Base-by-base conservation (phyloP, 2,888 invertebrate species). In the Thumatha senex region DNA sequence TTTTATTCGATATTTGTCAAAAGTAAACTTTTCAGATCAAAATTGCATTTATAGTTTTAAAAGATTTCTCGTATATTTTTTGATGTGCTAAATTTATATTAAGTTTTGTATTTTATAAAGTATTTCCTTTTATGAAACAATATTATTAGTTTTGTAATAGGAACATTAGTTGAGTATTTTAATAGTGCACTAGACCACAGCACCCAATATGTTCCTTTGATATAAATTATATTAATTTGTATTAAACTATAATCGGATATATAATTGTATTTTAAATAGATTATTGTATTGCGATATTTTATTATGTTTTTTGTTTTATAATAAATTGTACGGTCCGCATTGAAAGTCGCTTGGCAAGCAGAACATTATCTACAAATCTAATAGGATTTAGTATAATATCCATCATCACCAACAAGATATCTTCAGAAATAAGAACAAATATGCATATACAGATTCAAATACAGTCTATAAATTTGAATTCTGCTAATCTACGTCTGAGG, bases 31-130 rank as follows among this genome's bases (percentile, higher is more conserved):
- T 40, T 52, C 56, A 46, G 46, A 65, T 55, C 41, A 56, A 65
- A 57, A 67, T 72, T 80, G 84, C 84, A 83, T 84, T 84, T 84
- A 78, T 78, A 72, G 65, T 55, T 31, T 62, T 63, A 70, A 65
- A 45, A 55, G 57, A 59, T 60, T 72, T 68, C 68, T 60, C 68
- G 68, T 67, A 72, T 76, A 78, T 82, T 82, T 82, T 80, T 83
- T 70, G 68, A 81, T 61, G 74, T 78, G 76, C 76, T 82, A 78
- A 72, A 67, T 78, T 76, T 73, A 74, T 65, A 67, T 50, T 72
- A 72, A 74, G 61, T 77, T 72, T 68, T 48, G 56, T 73, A 72
- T 73, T 74, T 66, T 72, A 60, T 53, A 49, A 54, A 65, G 66
- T 70, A 66, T 70, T 70, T 36, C 46, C 58, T 59, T 59, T 46